Evolutionary conservation across 1,140 invertebrate genomes (phyloP).

Genomic region (Pogonognathellus flavescens): DNA sequence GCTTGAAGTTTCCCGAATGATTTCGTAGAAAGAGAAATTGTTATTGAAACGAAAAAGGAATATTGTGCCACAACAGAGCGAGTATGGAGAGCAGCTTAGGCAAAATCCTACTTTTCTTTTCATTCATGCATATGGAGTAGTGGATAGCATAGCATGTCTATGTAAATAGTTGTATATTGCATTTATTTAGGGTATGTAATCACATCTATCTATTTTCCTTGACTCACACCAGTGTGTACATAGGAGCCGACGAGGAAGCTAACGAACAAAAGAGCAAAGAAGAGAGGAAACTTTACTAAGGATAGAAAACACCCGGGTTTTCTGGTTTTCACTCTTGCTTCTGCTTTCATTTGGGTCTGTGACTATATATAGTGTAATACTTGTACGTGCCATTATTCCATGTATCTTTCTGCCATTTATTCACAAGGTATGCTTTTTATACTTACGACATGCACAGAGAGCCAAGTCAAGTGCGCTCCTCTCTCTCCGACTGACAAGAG

Average conservation of each 20-base stretch:
- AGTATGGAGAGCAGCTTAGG: too few relatives aligned
- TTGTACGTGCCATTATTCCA: not conserved
- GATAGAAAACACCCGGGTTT: constrained; percentile 16
- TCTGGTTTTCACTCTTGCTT: constrained; percentile 16
- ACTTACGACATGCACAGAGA: not conserved
- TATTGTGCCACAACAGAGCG: too few relatives aligned
- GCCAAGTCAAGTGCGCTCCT: not conserved
- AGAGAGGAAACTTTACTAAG: not conserved
- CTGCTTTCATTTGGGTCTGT: not conserved
- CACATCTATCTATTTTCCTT: not conserved
- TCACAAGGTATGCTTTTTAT: constrained; percentile 7
- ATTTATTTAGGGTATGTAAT: not conserved
- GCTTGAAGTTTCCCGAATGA: too few relatives aligned
- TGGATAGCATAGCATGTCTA: not conserved
- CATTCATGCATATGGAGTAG: too few relatives aligned
- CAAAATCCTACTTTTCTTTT: too few relatives aligned
- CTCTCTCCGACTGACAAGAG: not conserved
- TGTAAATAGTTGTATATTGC: not conserved
- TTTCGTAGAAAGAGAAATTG: too few relatives aligned
- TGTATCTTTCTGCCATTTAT: constrained; percentile 16
- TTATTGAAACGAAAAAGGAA: too few relatives aligned
- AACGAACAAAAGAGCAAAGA: not conserved
- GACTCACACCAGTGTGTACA: not conserved
- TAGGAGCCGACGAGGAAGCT: not conserved
- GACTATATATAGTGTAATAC: too few relatives aligned